These are phyloP conservation scores for Pyrgus malvae DNA, from an alignment of 2,888 invertebrate species.

Conservation along the genomic window DNA sequence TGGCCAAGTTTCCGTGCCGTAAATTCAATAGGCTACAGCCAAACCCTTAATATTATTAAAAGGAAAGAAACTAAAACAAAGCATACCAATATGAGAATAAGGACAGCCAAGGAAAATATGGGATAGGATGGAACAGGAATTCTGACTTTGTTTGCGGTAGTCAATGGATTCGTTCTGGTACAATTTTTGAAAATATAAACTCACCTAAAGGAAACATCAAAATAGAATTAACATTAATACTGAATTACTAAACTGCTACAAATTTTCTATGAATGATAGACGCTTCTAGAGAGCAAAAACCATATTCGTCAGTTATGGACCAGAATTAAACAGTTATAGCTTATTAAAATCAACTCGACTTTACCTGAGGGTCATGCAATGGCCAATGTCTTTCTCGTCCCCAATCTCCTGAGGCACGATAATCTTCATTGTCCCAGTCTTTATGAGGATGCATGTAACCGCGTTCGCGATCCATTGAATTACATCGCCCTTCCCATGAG, in stretches of 20 bases:
- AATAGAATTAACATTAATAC: constrained; percentile 29
- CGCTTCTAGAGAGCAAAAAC: too few relatives aligned
- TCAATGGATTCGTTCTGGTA: constrained; percentile 72
- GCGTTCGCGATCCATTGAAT: constrained; percentile 72
- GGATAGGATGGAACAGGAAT: constrained; percentile 71
- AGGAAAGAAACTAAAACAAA: constrained; percentile 9
- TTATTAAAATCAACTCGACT: neutral
- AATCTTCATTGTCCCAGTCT: constrained; percentile 80
- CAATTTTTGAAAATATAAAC: constrained; percentile 57
- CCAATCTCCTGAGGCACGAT: constrained; percentile 77
- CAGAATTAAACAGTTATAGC: neutral
- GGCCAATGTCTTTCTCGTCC: constrained; percentile 75
- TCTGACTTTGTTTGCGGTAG: constrained; percentile 62
- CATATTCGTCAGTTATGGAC: too few relatives aligned
- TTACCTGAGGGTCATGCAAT: constrained; percentile 71
- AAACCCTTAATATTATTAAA: neutral
- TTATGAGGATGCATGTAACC: constrained; percentile 74
- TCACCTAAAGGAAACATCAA: constrained; percentile 60
- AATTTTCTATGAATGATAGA: neutral
- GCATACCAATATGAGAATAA: constrained; percentile 75
- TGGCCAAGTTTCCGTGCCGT: too few relatives aligned
- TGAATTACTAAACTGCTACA: neutral
- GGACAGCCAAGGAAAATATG: constrained; percentile 78
- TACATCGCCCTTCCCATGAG: constrained; percentile 80
- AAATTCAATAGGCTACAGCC: too few relatives aligned